Conservation (phyloP, 2,797 vertebrate genomes). For the Octomys mimax region DNA sequence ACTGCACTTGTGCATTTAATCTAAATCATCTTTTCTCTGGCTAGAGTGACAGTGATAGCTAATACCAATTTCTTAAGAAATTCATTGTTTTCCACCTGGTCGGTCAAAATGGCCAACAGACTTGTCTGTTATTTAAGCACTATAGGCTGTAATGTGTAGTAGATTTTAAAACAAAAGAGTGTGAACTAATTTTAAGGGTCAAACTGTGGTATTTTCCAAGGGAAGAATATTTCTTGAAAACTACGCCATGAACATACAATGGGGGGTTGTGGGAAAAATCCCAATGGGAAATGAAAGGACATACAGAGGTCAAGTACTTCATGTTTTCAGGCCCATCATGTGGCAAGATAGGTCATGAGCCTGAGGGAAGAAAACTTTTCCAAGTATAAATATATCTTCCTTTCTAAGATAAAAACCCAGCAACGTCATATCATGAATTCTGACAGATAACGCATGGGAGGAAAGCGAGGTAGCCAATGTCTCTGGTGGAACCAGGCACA, state of each 20-base stretch:
- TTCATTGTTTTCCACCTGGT: background rate
- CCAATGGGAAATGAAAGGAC: conserved; percentile 1
- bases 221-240: background rate
- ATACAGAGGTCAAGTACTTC: background rate
- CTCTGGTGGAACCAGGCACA: background rate
- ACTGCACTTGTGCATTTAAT: background rate
- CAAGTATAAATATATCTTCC: background rate
- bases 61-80: background rate
- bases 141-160: background rate
- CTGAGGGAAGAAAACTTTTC: conserved; percentile 30
- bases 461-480: background rate
- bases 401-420: conserved; percentile 16
- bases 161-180: background rate
- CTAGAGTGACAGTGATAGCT: background rate
- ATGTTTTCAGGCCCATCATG: background rate
- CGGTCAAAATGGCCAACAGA: background rate
- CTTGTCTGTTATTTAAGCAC: background rate
- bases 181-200: background rate
- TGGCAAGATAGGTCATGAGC: background rate
- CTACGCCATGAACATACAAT: background rate
- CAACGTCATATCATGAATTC: background rate
- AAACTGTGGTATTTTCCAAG: background rate
- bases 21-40: conserved; percentile 18
- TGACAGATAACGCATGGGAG: background rate
- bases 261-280: background rate